Evolutionary conservation across 2,113 vertebrate species (phyloP), one percentile per base, ranked within the genome.

Genomic region (Odontophorus gujanensis): DNA sequence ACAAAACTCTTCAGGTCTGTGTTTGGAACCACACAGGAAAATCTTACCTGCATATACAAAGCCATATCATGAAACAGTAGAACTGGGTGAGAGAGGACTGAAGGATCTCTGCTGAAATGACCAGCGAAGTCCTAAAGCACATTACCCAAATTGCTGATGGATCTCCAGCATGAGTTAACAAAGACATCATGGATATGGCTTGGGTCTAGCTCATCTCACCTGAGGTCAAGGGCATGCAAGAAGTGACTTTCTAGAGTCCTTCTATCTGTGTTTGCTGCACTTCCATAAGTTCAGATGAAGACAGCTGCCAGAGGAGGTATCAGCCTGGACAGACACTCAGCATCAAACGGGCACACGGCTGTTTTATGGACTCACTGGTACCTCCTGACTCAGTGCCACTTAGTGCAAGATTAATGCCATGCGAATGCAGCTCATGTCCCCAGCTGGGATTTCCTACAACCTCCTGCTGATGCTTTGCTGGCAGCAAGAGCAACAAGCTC

Each of bases 401-500:
- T 78, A 88, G 77, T 11, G 50, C 0, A 53, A 95, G 92, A 96
- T 79, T 81, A 83, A 92, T 86, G 95, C 55, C 40, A 89, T 62
- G 24, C 28, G 79, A 73, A 50, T n/a, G 42, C 81, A 38, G 85
- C 92, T 95, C 26, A 0, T 71, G 85, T 86, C 89, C 88, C 93
- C 92, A 84, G 93, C 81, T 92, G 85, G 96, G 96, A 97, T 97
- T 97, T 97, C 95, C 87, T 86, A 73, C 47, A 82, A 95, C 94
- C 96, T 95, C 91, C n/a, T 43, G 85, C 73, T 62, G 91, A 90
- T 93, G 87, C 83, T 96, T 94, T 96, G 96, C 87, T 91, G 96
- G 94, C 89, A n/a, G 90, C 78, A 87, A 94, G 94, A 96, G 95
- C 96, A 92, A 85, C 93, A 95, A 97, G 96, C 97, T 95, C 80